Evolutionary conservation across 2,888 invertebrate genomes (phyloP).

Genomic region (Orgyia antiqua): DNA sequence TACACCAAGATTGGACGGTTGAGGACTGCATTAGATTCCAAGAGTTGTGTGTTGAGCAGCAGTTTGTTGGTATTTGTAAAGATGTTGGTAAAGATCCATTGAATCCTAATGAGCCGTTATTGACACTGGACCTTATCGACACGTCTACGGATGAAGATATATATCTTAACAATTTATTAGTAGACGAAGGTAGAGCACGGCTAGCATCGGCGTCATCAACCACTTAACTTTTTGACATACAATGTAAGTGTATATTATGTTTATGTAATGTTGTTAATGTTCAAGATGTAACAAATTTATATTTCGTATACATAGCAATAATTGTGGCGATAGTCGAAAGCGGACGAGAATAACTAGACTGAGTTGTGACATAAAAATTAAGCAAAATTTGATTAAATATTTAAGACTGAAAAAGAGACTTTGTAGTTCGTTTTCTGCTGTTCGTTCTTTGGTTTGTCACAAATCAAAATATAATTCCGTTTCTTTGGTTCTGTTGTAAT

Average conservation of each 20-base stretch:
- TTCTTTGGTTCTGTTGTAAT: no score
- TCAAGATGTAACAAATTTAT: constrained; percentile 30
- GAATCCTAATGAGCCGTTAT: constrained; percentile 78
- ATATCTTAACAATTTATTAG: constrained; percentile 81
- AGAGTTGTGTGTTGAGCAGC: constrained; percentile 82
- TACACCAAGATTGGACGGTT: constrained; percentile 82
- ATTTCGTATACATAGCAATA: constrained; percentile 7
- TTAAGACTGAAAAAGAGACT: constrained; percentile 9
- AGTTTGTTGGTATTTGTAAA: constrained; percentile 83
- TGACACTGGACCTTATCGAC: constrained; percentile 84
- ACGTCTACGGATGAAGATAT: constrained; percentile 83
- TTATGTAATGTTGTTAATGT: constrained; percentile 13
- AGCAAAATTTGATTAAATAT: constrained; percentile 2
- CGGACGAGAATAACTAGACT: constrained; percentile 21
- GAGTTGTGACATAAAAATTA: constrained; percentile 9
- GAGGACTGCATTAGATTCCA: constrained; percentile 87
- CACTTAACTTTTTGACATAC: constrained; percentile 8
- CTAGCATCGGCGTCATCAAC: constrained; percentile 39
- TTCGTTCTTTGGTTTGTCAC: no score
- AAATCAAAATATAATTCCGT: no score
- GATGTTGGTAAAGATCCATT: constrained; percentile 80
- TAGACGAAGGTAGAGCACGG: constrained; percentile 80
- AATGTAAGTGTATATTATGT: constrained; percentile 11
- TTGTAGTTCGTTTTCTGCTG: no score
- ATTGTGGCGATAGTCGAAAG: constrained; percentile 7